These are phyloP conservation scores for Oriolus oriolus DNA, from an alignment of 2,113 vertebrate species.

Conservation along the genomic window DNA sequence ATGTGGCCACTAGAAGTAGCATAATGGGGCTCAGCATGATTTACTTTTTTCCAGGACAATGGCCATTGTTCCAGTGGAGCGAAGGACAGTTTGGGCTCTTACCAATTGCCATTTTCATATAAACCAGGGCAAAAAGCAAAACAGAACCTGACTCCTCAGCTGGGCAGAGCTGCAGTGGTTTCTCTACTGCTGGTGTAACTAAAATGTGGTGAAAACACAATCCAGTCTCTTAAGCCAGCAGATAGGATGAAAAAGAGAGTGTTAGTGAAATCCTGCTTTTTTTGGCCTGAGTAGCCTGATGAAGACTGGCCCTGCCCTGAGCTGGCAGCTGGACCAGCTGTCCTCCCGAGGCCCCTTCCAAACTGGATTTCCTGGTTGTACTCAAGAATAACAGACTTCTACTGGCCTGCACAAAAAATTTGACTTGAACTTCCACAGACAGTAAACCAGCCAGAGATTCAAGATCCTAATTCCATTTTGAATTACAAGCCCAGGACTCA, in stretches of 20 bases:
- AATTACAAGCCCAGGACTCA: neutral
- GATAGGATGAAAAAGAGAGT: neutral
- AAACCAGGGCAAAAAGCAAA: neutral
- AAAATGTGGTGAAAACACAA: neutral
- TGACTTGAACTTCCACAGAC: neutral
- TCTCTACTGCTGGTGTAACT: neutral
- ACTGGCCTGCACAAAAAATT: neutral
- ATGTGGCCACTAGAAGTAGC: neutral
- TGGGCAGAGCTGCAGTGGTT: neutral
- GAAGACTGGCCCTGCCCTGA: neutral
- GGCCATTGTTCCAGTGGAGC: neutral
- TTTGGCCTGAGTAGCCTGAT: neutral
- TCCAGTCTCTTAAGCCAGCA: neutral
- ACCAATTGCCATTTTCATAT: neutral
- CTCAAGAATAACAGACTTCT: neutral
- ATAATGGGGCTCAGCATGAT: neutral
- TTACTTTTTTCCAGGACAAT: conserved; percentile 4
- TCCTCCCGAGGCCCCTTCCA: neutral
- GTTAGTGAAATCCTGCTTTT: neutral
- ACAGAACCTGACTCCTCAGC: neutral
- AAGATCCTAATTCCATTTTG: neutral
- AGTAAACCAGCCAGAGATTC: neutral
- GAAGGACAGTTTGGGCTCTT: neutral
- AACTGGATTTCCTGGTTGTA: neutral
- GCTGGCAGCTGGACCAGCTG: neutral